These are phyloP conservation scores for Pangasius larnaudii DNA, from an alignment of 2,797 vertebrate species.

Conservation along the genomic window DNA sequence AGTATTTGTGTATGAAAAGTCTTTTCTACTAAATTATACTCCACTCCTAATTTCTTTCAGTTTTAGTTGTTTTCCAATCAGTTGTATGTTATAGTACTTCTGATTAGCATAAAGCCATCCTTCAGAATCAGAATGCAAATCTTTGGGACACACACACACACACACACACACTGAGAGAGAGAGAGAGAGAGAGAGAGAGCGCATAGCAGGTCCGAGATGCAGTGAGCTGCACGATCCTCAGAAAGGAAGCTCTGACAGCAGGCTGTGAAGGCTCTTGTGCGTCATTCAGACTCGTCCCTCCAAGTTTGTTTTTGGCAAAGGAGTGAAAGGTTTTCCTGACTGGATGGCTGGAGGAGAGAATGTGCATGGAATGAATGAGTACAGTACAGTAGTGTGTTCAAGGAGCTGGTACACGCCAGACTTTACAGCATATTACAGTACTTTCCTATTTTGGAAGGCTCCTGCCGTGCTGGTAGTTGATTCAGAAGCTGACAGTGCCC, in stretches of 20 bases:
- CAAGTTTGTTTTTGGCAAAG: conserved; percentile 59
- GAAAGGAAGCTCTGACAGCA: conserved; percentile 55
- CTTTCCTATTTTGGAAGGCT: conserved; percentile 30
- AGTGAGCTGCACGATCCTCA: conserved; percentile 44
- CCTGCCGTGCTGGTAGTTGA: background rate
- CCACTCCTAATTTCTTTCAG: background rate
- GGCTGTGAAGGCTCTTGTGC: conserved; percentile 58
- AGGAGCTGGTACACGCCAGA: conserved; percentile 20
- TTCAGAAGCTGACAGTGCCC: conserved; percentile 54
- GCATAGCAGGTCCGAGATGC: conserved; percentile 23
- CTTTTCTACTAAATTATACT: background rate
- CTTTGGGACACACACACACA: background rate
- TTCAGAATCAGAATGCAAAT: background rate
- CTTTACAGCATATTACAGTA: conserved; percentile 36
- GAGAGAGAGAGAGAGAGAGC: background rate
- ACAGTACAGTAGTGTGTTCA: conserved; percentile 49
- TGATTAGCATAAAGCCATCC: background rate
- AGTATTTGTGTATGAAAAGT: background rate
- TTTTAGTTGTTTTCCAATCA: background rate
- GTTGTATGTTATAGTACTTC: background rate
- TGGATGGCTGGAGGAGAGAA: conserved; percentile 47
- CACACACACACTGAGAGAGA: background rate
- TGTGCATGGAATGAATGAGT: conserved; percentile 50
- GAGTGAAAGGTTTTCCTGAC: conserved; percentile 56
- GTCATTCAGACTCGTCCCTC: conserved; percentile 52